Conservation (phyloP, 2,113 vertebrate species). For the Recurvirostra avosetta region DNA sequence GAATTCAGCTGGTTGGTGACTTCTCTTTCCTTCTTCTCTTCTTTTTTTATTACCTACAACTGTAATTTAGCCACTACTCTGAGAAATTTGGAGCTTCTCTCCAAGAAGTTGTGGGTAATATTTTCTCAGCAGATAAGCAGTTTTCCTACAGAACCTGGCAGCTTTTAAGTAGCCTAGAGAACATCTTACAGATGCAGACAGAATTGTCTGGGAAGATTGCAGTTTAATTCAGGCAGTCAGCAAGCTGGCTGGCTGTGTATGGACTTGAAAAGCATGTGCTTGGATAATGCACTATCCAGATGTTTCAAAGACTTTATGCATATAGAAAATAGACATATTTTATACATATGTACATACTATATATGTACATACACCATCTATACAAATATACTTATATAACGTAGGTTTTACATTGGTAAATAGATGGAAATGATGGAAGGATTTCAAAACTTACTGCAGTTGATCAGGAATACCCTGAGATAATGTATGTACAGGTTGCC, state of each 20-base stretch:
- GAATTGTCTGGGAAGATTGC: not conserved
- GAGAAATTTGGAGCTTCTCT: not conserved
- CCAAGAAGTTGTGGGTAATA: not conserved
- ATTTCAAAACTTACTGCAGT: not conserved
- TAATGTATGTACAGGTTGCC: not conserved
- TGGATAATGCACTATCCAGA: slow-evolving; percentile 21
- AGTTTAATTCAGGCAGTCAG: slow-evolving; percentile 10
- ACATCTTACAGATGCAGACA: slow-evolving; percentile 2
- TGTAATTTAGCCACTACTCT: not conserved
- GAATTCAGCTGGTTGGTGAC: not conserved
- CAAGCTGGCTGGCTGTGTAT: not conserved
- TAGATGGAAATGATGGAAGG: not conserved
- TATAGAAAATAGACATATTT: not conserved
- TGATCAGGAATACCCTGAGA: not conserved
- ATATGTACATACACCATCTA: not conserved
- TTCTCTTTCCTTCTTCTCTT: not conserved
- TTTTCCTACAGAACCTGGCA: slow-evolving; percentile 7
- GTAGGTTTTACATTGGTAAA: not conserved
- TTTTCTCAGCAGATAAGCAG: not conserved
- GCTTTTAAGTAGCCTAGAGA: not conserved
- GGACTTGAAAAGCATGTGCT: not conserved
- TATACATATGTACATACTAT: not conserved
- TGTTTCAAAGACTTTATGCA: not conserved
- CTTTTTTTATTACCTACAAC: not conserved
- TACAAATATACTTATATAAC: not conserved